phyloP scores from a whole-genome alignment of 2,113 vertebrate species.

The Axis porcinus region DNA sequence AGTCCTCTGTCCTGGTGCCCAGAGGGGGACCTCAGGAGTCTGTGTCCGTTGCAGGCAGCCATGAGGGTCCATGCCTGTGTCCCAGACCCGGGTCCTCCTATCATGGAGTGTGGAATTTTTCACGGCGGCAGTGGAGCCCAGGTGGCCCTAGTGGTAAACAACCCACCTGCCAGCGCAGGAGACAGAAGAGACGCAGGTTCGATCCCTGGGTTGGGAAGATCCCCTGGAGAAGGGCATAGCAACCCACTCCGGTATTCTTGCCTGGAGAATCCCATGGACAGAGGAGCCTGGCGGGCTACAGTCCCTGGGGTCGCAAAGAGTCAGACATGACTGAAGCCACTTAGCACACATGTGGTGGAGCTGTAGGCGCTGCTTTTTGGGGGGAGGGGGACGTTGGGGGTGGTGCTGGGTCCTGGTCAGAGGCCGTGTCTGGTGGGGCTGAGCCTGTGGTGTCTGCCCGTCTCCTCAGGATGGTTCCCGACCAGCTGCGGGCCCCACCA shows the following conservation, averaged over 20 bases:
- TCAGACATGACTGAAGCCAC: not conserved
- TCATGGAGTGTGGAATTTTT: fast-evolving
- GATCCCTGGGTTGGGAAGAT: not conserved
- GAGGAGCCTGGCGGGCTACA: not conserved
- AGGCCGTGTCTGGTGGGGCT: not conserved
- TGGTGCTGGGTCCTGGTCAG: too few species aligned
- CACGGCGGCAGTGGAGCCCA: fast-evolving
- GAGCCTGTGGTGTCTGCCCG: not conserved
- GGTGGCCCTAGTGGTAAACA: not conserved
- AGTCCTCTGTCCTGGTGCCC: not conserved
- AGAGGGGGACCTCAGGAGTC: not conserved
- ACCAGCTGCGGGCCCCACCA: fast-evolving
- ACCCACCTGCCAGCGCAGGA: not conserved
- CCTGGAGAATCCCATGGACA: not conserved
- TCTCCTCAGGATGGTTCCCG: fast-evolving
- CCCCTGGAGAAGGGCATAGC: not conserved
- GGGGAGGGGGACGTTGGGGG: fast-evolving
- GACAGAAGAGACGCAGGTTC: not conserved
- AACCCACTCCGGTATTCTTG: not conserved
- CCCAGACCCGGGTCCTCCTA: fast-evolving
- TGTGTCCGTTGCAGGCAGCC: fast-evolving
- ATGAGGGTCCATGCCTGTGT: fast-evolving
- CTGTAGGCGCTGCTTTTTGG: not conserved
- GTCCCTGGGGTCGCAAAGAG: not conserved
- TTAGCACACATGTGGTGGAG: fast-evolving